phyloP scores from a whole-genome alignment of 2,888 invertebrate species.

The Frankliniella intonsa region DNA sequence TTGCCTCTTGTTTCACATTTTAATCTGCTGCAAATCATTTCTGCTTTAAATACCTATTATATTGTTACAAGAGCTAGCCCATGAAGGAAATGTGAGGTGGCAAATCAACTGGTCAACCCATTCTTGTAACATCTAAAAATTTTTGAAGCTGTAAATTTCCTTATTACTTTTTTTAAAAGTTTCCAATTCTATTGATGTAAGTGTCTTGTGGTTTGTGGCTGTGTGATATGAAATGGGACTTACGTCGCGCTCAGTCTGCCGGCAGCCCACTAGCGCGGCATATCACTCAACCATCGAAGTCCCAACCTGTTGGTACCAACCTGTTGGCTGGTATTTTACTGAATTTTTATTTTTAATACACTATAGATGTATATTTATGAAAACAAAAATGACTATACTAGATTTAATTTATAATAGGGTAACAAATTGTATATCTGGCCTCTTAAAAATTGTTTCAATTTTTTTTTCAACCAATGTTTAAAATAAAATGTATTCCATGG shows the following conservation, averaged over 20 bases:
- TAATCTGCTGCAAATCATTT: background rate
- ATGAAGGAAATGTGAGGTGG: background rate
- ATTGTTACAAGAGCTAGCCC: background rate
- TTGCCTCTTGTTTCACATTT: background rate
- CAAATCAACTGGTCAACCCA: background rate
- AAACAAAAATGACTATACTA: slow-evolving; percentile 27
- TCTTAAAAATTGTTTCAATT: background rate
- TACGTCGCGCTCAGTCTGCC: slow-evolving; percentile 23
- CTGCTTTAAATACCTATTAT: background rate
- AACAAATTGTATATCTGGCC: slow-evolving; percentile 25
- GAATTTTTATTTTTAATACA: slow-evolving; percentile 27
- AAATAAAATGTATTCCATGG: slow-evolving; percentile 5
- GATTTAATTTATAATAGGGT: slow-evolving; percentile 25
- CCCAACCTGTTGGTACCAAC: slow-evolving; percentile 23
- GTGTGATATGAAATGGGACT: slow-evolving; percentile 16
- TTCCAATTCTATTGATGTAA: slow-evolving; percentile 25
- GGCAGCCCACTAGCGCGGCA: slow-evolving; percentile 17
- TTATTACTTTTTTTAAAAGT: background rate
- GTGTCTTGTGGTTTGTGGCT: slow-evolving; percentile 24
- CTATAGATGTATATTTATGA: slow-evolving; percentile 27
- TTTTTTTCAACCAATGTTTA: slow-evolving; percentile 16
- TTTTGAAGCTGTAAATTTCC: background rate
- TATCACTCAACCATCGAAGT: slow-evolving; percentile 23
- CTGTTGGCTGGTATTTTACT: slow-evolving; percentile 11
- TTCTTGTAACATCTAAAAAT: background rate